Base-by-base conservation (phyloP, 2,888 invertebrate genomes). In the Harpalus rufipes region DNA sequence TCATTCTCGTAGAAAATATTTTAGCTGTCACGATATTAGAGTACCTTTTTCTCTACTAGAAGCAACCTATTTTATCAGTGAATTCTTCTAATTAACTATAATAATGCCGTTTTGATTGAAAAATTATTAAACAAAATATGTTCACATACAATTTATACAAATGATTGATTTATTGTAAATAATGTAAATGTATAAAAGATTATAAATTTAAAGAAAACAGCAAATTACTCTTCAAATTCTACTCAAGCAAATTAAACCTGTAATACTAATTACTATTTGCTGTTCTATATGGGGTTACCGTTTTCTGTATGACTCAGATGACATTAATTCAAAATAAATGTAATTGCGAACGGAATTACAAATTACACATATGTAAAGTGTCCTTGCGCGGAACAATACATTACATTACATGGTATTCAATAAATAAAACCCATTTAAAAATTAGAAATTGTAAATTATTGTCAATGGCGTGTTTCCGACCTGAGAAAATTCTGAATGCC, bases 281-380 rank as follows among this genome's bases (percentile, higher is more conserved):
- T 32, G 32, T 32, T 32, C 32, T 10, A 51, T 51, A 51, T 51
- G 44, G 44, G 44, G 44, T 51, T 51, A 51, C 10, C 44, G 10
- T 16, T 44, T 74, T 14, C 41, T 41, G 1, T 18, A 74, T 74
- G 72, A 74, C 44, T 74, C 72, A 74, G 51, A 18, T 44, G 72
- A 74, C 72, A 74, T 74, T 74, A 68, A 74, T 41, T 74, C 18
- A 18, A 44, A 41, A 44, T 74, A 44, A 44, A 44, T 44, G 44
- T 74, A 74, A 74, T 74, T 41, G 8, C 44, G 18, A 74, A 74
- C 72, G 72, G 72, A 74, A 74, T 74, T 4, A 74, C 72, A 74
- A 72, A 74, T 74, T 74, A 74, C 72, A 74, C 72, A 74, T 68
- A 63, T 68, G n/a, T 44, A 16, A 18, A 74, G 18, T 41, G 44